Percentiles rank a stretch among this genome's conserved stretches.
phyloP scores from a whole-genome alignment of 2,113 vertebrate genomes.

The Pristiophorus japonicus region DNA sequence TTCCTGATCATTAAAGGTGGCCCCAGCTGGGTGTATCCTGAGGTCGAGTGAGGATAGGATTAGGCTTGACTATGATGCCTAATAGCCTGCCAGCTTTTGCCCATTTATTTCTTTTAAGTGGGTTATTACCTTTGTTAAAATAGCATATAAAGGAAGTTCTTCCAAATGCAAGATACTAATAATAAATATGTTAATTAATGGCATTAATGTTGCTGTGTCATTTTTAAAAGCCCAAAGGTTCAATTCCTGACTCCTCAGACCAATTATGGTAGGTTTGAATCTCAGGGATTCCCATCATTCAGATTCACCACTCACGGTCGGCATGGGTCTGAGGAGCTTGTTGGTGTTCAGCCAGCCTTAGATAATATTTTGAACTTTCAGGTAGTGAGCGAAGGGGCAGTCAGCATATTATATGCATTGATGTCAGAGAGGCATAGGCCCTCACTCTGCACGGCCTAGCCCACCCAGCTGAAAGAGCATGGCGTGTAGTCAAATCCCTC shows the following conservation, averaged over 20 bases:
- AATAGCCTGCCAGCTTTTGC: background rate
- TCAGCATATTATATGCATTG: background rate
- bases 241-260: background rate
- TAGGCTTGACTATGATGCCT: background rate
- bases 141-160: background rate
- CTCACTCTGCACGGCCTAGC: background rate
- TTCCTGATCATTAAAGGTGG: background rate
- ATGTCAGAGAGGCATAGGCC: background rate
- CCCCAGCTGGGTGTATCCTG: background rate
- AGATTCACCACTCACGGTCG: background rate
- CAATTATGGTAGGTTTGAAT: background rate
- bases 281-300: background rate
- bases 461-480: conserved; percentile 11
- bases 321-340: background rate
- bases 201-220: too few relatives aligned
- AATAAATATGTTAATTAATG: too few relatives aligned
- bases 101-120: background rate
- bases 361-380: background rate
- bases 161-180: too few relatives aligned
- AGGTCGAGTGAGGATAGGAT: background rate
- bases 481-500: background rate
- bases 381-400: background rate
- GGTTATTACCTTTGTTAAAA: background rate
- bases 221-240: background rate
- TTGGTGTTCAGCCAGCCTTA: background rate